Evolutionary conservation across 2,797 vertebrate genomes (phyloP), one percentile per base, ranked within the genome.

Genomic region (Danio jaintianensis): DNA sequence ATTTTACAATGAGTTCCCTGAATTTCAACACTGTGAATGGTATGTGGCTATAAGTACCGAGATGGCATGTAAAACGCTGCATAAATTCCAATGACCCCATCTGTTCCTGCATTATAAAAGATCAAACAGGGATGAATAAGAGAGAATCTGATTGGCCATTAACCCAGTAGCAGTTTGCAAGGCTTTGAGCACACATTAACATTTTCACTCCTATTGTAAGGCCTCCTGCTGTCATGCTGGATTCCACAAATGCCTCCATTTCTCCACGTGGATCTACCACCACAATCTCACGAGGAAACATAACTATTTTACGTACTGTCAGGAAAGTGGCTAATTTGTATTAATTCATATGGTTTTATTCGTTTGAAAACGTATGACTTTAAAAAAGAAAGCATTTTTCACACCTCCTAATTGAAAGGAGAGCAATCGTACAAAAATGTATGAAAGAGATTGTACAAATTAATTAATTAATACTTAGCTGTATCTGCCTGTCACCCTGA

Each of bases 231-330:
- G 85, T 58, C 72, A 15, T 80, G 78, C 73, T 74, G 82, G 75
- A 86, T 86, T 85, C 83, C 83, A 74, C 40, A 59, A 71, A 86
- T 86, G 81, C 83, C 83, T 73, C 47, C 53, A 79, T 79, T 81
- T 81, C 70, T 81, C 64, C 69, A 62, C 42, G 74, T 70, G 74
- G 78, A 80, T 55, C 73, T 58, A 70, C 29, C 29, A 29, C 29
- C 29, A 29, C 29, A 29, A 29, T 29, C 3, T 29, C 29, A 1
- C 1, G 29, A 29, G 29, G 29, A 29, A 29, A 29, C 29, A 29
- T 1, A 29, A 29, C 29, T 29, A 29, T 29, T n/a, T 29, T 29
- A 29, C 29, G 29, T 29, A 29, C 29, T 29, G 29, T 29, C 29
- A 29, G 29, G 1, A 29, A 29, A 29, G 29, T 29, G 29, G 1